A percentile compares a stretch with the other conserved stretches of the same genome.
phyloP scores from a whole-genome alignment of 92 coral and sea anemone species.

The Nematostella vectensis region DNA sequence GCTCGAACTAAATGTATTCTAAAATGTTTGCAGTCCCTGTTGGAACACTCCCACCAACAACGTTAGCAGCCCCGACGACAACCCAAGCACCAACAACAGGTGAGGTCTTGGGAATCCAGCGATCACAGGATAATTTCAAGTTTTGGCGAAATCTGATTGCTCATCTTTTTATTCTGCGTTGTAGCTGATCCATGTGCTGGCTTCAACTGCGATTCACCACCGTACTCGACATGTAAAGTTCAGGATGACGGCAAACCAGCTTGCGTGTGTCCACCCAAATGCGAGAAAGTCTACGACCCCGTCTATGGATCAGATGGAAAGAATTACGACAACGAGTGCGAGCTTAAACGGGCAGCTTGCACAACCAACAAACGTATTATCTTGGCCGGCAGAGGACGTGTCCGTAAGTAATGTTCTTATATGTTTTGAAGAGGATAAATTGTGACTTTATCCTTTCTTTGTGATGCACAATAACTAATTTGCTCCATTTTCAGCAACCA shows the following conservation, averaged over 20 bases:
- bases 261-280: slow-evolving; percentile 35
- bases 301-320: slow-evolving; percentile 58
- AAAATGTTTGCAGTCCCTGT: neutral
- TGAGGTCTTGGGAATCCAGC: no score
- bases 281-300: slow-evolving; percentile 25
- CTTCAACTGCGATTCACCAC: no score
- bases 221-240: neutral
- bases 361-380: neutral
- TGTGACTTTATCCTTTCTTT: no score
- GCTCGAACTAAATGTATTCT: no score
- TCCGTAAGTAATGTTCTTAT: slow-evolving; percentile 9
- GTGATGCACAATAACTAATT: no score
- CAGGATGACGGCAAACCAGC: slow-evolving; percentile 17
- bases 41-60: neutral
- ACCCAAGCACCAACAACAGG: neutral
- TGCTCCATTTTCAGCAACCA: no score
- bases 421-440: no score
- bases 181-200: no score
- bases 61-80: neutral
- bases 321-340: slow-evolving; percentile 44
- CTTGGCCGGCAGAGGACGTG: slow-evolving; percentile 2
- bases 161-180: no score
- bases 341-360: slow-evolving; percentile 27
- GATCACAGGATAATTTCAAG: no score
- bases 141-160: no score